Evolutionary conservation across 92 coral and sea anemone genomes (phyloP).

Genomic region (Epizoanthus stellaris): DNA sequence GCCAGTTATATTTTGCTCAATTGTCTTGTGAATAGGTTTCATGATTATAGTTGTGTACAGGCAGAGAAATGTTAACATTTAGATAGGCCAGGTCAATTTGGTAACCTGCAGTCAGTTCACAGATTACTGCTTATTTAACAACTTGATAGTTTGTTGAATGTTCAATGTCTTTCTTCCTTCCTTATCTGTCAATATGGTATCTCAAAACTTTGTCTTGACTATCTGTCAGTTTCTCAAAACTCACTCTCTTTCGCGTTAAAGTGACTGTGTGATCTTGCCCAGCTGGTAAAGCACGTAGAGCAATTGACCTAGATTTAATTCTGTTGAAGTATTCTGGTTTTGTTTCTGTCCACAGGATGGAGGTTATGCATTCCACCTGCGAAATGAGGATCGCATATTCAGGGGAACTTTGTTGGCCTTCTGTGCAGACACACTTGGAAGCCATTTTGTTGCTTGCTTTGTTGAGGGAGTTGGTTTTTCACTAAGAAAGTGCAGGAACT

Average conservation of each 20-base stretch:
- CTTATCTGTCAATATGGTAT: slow-evolving; percentile 2
- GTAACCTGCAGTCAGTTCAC: slow-evolving; percentile 33
- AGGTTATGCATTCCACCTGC: slow-evolving; percentile 35
- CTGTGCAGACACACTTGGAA: slow-evolving; percentile 53
- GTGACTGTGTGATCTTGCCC: slow-evolving; percentile 20
- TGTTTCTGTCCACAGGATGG: slow-evolving; percentile 30
- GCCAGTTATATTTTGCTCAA: neutral
- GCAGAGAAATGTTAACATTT: slow-evolving; percentile 5
- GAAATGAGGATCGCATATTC: slow-evolving; percentile 31
- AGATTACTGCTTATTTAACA: slow-evolving; percentile 19
- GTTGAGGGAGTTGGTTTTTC: slow-evolving; percentile 52
- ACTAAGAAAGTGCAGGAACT: slow-evolving; percentile 45
- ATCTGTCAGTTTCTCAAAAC: neutral
- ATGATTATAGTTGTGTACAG: neutral
- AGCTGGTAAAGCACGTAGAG: slow-evolving; percentile 25
- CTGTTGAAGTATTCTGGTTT: slow-evolving; percentile 11
- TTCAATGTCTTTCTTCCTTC: slow-evolving; percentile 21
- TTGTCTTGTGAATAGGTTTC: slow-evolving; percentile 20
- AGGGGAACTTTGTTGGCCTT: slow-evolving; percentile 49
- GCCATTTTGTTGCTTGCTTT: slow-evolving; percentile 49
- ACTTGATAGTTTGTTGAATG: slow-evolving; percentile 23
- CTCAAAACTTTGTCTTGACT: no score
- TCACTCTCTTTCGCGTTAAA: slow-evolving; percentile 3
- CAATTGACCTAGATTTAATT: neutral
- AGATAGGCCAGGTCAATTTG: slow-evolving; percentile 31